Percentiles rank a stretch among this genome's conserved stretches.
Evolutionary conservation across 2,113 vertebrate genomes (phyloP).

Genomic region (Salvelinus sp.): DNA sequence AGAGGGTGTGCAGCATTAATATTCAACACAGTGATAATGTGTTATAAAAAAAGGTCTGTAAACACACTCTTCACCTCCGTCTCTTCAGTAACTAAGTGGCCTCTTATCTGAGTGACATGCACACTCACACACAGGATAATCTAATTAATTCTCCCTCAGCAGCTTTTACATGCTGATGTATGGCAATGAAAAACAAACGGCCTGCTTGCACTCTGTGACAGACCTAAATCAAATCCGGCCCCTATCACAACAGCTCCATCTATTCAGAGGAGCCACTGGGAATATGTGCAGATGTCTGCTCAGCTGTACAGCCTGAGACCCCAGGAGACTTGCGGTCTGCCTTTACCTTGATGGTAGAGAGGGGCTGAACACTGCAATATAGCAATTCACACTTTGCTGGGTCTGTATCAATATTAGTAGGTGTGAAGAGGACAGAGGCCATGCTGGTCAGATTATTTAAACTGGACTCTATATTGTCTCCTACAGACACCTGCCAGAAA

Average conservation of each 20-base stretch:
- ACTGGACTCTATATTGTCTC: neutral
- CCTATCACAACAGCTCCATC: slow-evolving; percentile 40
- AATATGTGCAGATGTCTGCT: slow-evolving; percentile 46
- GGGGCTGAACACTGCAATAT: slow-evolving; percentile 14
- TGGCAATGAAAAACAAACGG: slow-evolving; percentile 9
- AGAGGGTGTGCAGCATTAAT: slow-evolving; percentile 9
- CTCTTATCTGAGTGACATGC: slow-evolving; percentile 28
- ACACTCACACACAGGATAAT: neutral
- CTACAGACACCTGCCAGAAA: no score
- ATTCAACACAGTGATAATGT: slow-evolving; percentile 23
- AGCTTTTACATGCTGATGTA: slow-evolving; percentile 62
- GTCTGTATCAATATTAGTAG: neutral
- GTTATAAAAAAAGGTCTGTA: slow-evolving; percentile 25
- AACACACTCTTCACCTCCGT: slow-evolving; percentile 13
- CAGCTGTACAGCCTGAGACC: slow-evolving; percentile 11
- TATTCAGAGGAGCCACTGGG: slow-evolving; percentile 48
- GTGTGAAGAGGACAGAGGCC: neutral
- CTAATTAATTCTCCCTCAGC: slow-evolving; percentile 53
- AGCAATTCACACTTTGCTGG: neutral
- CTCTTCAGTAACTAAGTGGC: slow-evolving; percentile 33
- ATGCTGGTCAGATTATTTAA: neutral
- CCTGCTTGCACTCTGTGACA: slow-evolving; percentile 46
- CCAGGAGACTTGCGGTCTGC: slow-evolving; percentile 9
- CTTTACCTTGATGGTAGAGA: neutral
- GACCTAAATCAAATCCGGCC: slow-evolving; percentile 58